Evolutionary conservation across 2,113 vertebrate genomes (phyloP), one percentile per base, ranked within the genome.

Genomic region (Misgurnus mizolepis): DNA sequence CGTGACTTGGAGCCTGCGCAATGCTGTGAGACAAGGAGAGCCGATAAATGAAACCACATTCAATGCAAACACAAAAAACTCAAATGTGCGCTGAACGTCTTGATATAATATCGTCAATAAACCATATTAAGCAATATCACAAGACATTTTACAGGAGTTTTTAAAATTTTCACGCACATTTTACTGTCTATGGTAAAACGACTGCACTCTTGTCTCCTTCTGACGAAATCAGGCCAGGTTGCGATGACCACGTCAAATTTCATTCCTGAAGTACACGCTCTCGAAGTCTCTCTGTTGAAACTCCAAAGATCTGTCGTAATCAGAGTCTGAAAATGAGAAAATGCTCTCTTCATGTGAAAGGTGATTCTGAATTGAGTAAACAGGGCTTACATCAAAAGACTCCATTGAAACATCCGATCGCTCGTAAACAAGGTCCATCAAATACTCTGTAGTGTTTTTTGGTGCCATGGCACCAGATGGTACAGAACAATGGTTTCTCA

Each of bases 11-110:
- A 87, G 74, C 87, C 89, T 86, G 81, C 85, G 90, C 88, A 84
- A 88, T 87, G 88, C 92, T 93, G 92, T 88, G 89, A 86, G 88
- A 92, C 87, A 92, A 89, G 92, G 86, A 91, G 88, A 92, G 87
- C 90, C 91, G 86, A 91, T 82, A 88, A 90, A 92, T 83, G 78
- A 89, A 92, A 90, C 88, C 87, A 85, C 76, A 82, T 82, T 73
- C 83, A 88, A 68, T 41, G 41, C 47, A 22, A 55, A 62, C 22
- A 69, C 27, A 34, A 34, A 15, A 18, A 45, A 74, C 41, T 58
- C 39, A 71, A 45, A 61, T 34, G 60, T 60, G 45, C 34, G 27
- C n/a, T 43, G 40, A 61, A 68, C 34, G 27, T 17, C 61, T 55
- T 7, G 74, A 58, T 12, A 53, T 5, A 53, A 17, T 14, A 14